Evolutionary conservation across 2,113 vertebrate genomes (phyloP).

Genomic region (Boulengeromyrus knoepffleri): DNA sequence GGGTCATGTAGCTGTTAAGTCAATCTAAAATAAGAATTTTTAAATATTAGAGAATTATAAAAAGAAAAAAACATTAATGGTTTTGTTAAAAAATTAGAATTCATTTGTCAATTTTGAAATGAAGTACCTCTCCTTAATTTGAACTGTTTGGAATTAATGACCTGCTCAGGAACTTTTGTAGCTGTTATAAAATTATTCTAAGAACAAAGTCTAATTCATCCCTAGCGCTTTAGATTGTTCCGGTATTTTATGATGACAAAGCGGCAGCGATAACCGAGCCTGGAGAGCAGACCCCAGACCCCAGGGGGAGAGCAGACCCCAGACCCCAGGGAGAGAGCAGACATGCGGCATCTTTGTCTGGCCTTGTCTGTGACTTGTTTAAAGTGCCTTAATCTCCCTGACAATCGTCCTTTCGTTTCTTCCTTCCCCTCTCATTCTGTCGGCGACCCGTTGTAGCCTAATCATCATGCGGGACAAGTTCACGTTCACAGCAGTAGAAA

Average conservation of each 20-base stretch:
- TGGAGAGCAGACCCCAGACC: neutral
- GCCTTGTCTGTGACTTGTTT: neutral
- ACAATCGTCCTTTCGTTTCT: neutral
- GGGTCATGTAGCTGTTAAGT: neutral
- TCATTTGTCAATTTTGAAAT: neutral
- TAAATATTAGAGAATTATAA: neutral
- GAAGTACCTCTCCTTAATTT: neutral
- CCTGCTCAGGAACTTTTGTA: neutral
- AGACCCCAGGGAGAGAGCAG: neutral
- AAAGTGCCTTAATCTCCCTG: neutral
- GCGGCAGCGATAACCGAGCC: neutral
- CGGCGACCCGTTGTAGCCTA: neutral
- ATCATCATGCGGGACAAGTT: conserved; percentile 54
- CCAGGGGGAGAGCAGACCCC: too few relatives aligned
- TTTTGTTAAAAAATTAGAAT: neutral
- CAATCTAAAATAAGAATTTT: neutral
- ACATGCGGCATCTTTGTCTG: neutral
- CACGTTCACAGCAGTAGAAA: conserved; percentile 57
- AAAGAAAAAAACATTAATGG: neutral
- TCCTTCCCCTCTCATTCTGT: neutral
- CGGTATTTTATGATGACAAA: neutral
- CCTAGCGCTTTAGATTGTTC: neutral
- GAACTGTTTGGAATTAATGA: neutral
- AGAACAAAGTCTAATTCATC: neutral
- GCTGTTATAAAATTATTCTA: neutral